These are phyloP conservation scores for Rhyacichthys aspro DNA, from an alignment of 2,797 vertebrate genomes.

Conservation along the genomic window DNA sequence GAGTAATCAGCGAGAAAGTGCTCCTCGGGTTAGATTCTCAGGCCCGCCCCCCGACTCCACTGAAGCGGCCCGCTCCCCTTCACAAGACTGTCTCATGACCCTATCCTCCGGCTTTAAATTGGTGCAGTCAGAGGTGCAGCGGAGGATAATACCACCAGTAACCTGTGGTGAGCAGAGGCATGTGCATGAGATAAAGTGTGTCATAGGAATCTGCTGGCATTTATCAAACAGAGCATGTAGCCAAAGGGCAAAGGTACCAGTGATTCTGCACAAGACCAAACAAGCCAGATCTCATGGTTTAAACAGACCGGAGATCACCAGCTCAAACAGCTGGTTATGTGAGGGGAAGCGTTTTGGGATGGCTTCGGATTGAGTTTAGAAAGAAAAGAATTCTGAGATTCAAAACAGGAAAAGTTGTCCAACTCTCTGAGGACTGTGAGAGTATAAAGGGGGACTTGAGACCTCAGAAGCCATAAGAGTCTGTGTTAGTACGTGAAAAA, in stretches of 20 bases:
- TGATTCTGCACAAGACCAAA: conserved; percentile 2
- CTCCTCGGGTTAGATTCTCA: conserved; percentile 62
- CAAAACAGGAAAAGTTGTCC: no score
- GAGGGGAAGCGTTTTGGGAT: no score
- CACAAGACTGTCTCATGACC: conserved; percentile 42
- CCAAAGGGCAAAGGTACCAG: background rate
- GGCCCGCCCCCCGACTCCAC: conserved; percentile 39
- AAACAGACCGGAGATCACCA: no score
- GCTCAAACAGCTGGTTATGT: no score
- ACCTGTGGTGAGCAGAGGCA: conserved; percentile 31
- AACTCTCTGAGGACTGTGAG: no score
- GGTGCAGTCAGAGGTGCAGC: conserved; percentile 37
- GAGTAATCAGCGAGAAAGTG: conserved; percentile 72
- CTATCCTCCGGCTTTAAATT: conserved; percentile 29
- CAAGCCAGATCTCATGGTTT: no score
- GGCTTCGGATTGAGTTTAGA: no score
- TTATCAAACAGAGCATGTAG: conserved; percentile 6
- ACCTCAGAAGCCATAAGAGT: no score
- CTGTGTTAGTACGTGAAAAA: no score
- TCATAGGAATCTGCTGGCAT: background rate
- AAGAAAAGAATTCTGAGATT: no score
- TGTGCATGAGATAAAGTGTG: conserved; percentile 21
- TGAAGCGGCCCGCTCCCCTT: conserved; percentile 43
- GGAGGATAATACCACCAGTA: conserved; percentile 45
- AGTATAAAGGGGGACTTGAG: no score